Evolutionary conservation across 2,797 vertebrate species (phyloP), one percentile per base, ranked within the genome.

Genomic region (Enteromius fasciolatus): DNA sequence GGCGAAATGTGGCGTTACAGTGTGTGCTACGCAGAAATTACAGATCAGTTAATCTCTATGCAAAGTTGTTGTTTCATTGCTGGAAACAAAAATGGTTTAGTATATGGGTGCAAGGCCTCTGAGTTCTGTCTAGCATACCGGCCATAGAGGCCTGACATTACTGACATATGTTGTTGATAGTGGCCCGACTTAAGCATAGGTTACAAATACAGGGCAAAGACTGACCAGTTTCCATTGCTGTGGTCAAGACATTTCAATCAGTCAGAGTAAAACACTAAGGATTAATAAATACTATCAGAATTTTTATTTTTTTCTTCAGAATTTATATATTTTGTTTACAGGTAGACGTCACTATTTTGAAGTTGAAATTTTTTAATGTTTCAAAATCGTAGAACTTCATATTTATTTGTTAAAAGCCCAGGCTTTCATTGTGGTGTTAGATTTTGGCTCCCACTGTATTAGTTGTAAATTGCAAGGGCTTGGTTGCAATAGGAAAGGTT

Each of bases 111-210:
- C 66, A 36, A 82, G 78, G 54, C 59, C 54, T 72, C 68, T 4
- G 63, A 75, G 75, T 76, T 84, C 46, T 76, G 72, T 46, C 25
- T 76, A 61, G 70, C 81, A 81, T 84, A 79, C 80, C 89, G 83
- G 85, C 54, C 86, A 74, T 83, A 86, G 85, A 87, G 75, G 86
- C 87, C 86, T 86, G 87, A 84, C 80, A 82, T 88, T 90, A 85
- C 84, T 82, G 89, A 91, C 89, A 91, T 90, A 87, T 90, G 89
- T 88, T 91, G 85, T 88, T 91, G 90, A 88, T 89, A 87, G 82
- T 89, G 86, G 78, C n/a, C 83, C 11, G 83, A 82, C 83, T 76
- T 87, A 86, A 89, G 79, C 67, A 44, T 83, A 75, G 85, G 88
- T 86, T 85, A 5, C 76, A 70, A 83, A 90, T 83, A 82, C 86